Conservation (phyloP, 2,113 vertebrate species). For the Corynorhinus townsendii region DNA sequence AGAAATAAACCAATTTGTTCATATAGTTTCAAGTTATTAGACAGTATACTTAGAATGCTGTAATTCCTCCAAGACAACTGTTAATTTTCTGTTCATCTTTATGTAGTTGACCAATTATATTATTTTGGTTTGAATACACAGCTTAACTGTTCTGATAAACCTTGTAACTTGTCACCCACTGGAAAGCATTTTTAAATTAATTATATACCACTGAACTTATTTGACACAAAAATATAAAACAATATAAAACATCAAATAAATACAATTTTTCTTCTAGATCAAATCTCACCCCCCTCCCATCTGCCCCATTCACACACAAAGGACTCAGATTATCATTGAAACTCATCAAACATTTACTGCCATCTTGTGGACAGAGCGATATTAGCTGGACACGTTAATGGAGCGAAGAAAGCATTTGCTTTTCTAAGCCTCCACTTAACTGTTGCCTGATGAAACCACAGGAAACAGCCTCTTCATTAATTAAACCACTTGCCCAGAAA, state of each 20-base stretch:
- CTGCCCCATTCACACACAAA: slow-evolving; percentile 44
- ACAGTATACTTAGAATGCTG: not conserved
- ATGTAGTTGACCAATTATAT: not conserved
- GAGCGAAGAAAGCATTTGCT: not conserved
- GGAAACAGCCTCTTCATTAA: slow-evolving; percentile 68
- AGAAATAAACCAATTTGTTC: not conserved
- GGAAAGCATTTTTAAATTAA: slow-evolving; percentile 43
- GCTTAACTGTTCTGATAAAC: slow-evolving; percentile 1
- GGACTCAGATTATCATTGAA: slow-evolving; percentile 32
- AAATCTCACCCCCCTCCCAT: not conserved
- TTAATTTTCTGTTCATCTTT: not conserved
- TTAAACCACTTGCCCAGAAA: slow-evolving; percentile 64
- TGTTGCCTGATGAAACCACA: slow-evolving; percentile 58
- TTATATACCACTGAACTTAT: slow-evolving; percentile 33
- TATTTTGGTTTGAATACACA: not conserved
- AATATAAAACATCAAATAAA: slow-evolving; percentile 22
- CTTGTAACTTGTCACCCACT: not conserved
- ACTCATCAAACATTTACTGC: slow-evolving; percentile 74
- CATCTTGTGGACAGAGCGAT: slow-evolving; percentile 75
- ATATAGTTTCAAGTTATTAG: not conserved
- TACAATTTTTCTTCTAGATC: slow-evolving; percentile 3
- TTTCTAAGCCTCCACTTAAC: slow-evolving; percentile 14
- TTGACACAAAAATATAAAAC: slow-evolving; percentile 33
- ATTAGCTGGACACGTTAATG: not conserved
- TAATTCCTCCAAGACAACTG: not conserved